Percentiles rank a stretch among this genome's conserved stretches.
Evolutionary conservation across 2,113 vertebrate species (phyloP).

Genomic region (Heterocephalus glaber): DNA sequence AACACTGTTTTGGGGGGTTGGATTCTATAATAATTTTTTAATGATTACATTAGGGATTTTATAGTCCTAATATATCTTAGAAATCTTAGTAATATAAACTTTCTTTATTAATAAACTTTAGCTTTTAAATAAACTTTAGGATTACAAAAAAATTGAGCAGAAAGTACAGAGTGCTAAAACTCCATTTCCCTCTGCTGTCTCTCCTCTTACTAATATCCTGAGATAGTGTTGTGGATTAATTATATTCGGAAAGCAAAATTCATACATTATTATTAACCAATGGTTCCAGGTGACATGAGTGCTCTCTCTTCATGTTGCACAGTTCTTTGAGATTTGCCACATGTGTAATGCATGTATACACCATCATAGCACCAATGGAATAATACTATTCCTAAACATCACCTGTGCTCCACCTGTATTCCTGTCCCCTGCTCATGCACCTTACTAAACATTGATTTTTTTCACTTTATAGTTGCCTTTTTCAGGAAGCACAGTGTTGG

Average conservation of each 20-base stretch:
- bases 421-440: fast-evolving
- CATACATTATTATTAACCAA: not conserved
- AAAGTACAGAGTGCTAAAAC: not conserved
- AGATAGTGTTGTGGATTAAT: not conserved
- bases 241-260: not conserved
- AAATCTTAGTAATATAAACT: not conserved
- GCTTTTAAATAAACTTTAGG: not conserved
- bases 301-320: not conserved
- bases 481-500: not conserved
- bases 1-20: not conserved
- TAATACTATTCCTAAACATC: not conserved
- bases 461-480: not conserved
- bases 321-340: not conserved
- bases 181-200: not conserved
- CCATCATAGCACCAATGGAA: not conserved
- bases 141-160: not conserved
- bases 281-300: not conserved
- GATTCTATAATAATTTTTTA: not conserved
- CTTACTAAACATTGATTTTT: not conserved
- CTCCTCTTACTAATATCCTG: not conserved
- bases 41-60: not conserved
- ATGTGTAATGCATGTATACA: not conserved
- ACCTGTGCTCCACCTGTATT: not conserved
- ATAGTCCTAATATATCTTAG: not conserved
- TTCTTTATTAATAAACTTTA: not conserved